Evolutionary conservation across 2,888 invertebrate species (phyloP).

Genomic region (Tiliacea citrago): DNA sequence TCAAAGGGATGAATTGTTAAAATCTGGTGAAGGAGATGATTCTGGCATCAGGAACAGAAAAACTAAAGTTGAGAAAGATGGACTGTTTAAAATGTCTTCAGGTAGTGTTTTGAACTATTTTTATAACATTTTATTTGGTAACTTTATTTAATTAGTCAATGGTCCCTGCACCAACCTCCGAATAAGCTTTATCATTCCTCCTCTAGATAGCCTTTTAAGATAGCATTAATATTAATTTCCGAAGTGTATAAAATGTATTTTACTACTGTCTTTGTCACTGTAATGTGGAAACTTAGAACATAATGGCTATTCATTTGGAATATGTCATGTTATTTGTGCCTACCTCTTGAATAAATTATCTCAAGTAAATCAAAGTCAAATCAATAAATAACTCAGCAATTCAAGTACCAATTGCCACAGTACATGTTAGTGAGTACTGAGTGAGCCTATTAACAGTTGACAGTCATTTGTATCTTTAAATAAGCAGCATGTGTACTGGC

Average conservation of each 20-base stretch:
- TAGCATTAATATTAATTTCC: not conserved
- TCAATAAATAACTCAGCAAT: not conserved
- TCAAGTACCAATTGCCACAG: not conserved
- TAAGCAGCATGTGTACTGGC: slow-evolving; percentile 48
- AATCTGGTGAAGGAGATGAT: slow-evolving; percentile 88
- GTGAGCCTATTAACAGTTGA: slow-evolving; percentile 19
- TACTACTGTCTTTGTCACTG: not conserved
- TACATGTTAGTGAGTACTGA: not conserved
- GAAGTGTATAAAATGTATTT: not conserved
- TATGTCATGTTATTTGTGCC: not conserved
- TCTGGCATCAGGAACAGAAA: slow-evolving; percentile 90
- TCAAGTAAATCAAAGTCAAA: not conserved
- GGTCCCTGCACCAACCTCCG: too few species aligned
- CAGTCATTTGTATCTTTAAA: slow-evolving; percentile 34
- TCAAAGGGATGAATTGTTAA: slow-evolving; percentile 93
- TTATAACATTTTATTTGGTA: not conserved
- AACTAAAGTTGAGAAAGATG: slow-evolving; percentile 92
- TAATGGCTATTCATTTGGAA: not conserved
- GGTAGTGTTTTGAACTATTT: slow-evolving; percentile 71
- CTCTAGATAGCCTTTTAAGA: not conserved
- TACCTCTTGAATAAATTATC: not conserved
- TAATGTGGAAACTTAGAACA: not conserved
- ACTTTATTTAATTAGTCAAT: not conserved
- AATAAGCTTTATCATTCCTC: not conserved
- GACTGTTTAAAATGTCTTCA: slow-evolving; percentile 92